Conservation (phyloP, 2,888 invertebrate species). For the Cheilosia soror region DNA sequence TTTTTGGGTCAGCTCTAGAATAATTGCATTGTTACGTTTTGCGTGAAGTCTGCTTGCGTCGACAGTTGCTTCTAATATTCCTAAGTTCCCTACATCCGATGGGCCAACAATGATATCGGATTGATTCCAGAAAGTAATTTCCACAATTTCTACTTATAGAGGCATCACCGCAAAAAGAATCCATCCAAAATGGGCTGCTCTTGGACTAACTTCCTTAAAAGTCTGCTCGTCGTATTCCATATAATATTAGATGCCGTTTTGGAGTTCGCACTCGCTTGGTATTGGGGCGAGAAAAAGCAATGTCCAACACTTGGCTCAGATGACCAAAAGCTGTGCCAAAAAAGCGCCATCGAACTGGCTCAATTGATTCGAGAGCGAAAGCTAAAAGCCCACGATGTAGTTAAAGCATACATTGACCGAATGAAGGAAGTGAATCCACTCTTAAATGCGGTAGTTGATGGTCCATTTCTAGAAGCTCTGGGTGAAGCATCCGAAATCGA, state of each 20-base stretch:
- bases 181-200: slow-evolving; percentile 76
- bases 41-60: background rate
- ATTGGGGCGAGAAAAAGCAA: slow-evolving; percentile 79
- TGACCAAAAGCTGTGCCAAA: slow-evolving; percentile 82
- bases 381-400: slow-evolving; percentile 88
- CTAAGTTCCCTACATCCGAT: background rate
- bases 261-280: slow-evolving; percentile 80
- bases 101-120: too few species aligned
- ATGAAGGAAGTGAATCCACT: slow-evolving; percentile 89
- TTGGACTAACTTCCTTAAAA: slow-evolving; percentile 77
- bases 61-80: background rate
- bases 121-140: background rate
- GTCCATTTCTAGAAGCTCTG: slow-evolving; percentile 91
- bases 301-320: slow-evolving; percentile 78
- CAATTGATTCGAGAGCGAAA: slow-evolving; percentile 87
- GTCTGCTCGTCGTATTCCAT: slow-evolving; percentile 79
- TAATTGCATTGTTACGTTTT: background rate
- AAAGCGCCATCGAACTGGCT: slow-evolving; percentile 89
- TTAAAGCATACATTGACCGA: slow-evolving; percentile 90
- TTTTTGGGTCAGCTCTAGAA: background rate
- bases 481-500: slow-evolving; percentile 91
- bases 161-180: slow-evolving; percentile 43
- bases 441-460: slow-evolving; percentile 93
- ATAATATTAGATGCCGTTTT: slow-evolving; percentile 79
- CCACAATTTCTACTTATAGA: slow-evolving; percentile 13